Evolutionary conservation across 2,797 vertebrate genomes (phyloP), one percentile per base, ranked within the genome.

Genomic region (Heterohyrax brucei): DNA sequence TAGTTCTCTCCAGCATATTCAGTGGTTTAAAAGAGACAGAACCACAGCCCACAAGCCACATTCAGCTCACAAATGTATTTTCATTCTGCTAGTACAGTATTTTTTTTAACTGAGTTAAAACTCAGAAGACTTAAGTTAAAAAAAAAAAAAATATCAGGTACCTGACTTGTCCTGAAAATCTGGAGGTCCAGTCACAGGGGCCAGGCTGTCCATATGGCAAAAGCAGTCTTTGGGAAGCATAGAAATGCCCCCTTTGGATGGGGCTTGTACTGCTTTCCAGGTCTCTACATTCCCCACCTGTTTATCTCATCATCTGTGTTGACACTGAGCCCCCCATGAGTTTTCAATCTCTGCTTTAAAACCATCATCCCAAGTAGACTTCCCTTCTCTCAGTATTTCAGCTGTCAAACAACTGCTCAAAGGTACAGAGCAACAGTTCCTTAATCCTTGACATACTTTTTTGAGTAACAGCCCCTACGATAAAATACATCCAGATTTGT

Each of bases 101-200:
- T 94, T 95, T 84, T 33, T 89, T 85, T 96, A 88, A 95, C 21
- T 19, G 66, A 87, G 81, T 92, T 94, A 95, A 90, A 97, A 91
- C 22, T 86, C 33, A 84, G 72, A 86, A 90, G 59, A 76, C 39
- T 87, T 83, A 88, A 61, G 83, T 89, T 81, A 24, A 28, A 7
- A 59, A 78, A 90, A 86, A 72, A 26, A 77, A 53, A 8, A 53
- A 53, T 39, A 53, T 39, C 46, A 62, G 39, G 50, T 78, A 73
- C 24, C 46, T 94, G 66, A n/a, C 59, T 75, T 89, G 48, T 80
- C 82, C 92, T 80, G 28, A 13, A 94, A 95, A 86, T 72, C 82
- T 73, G 66, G 79, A 95, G 62, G 14, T 66, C 59, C 93, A 62
- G 64, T 30, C 53, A 24, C 24, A 70, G 10, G 24, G 26, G 10